Percentiles rank a stretch among this genome's conserved stretches.
Conservation (phyloP, 2,113 vertebrate genomes). For the Charadrius vociferus region DNA sequence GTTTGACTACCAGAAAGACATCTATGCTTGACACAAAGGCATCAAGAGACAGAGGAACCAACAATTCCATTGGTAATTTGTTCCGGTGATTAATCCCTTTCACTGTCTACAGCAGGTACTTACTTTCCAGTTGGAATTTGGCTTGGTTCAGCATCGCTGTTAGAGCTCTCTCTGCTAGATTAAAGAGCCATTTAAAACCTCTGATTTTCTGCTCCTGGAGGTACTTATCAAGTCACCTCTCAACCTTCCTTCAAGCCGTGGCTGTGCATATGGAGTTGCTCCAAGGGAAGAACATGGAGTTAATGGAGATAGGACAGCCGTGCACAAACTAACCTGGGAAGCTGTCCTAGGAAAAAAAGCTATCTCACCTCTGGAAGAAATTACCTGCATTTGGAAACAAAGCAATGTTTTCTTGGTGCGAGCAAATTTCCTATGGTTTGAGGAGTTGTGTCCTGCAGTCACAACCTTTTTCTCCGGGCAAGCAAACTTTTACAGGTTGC, state of each 20-base stretch:
- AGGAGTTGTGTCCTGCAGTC: background rate
- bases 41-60: background rate
- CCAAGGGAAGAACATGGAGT: background rate
- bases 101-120: background rate
- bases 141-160: background rate
- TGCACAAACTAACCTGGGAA: background rate
- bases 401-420: background rate
- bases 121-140: background rate
- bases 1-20: background rate
- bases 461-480: background rate
- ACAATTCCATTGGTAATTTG: background rate
- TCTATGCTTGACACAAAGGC: background rate
- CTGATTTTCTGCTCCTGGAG: background rate
- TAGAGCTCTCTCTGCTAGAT: background rate
- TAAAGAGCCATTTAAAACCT: background rate
- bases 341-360: background rate
- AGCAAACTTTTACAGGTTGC: background rate
- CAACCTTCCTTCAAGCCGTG: background rate
- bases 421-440: background rate
- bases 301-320: rapidly evolving
- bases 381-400: background rate
- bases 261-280: background rate
- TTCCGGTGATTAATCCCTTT: background rate
- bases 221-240: background rate
- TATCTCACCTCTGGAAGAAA: background rate